A percentile compares a stretch with the other conserved stretches of the same genome.
Conservation (phyloP, 2,113 vertebrate genomes). For the Calonectris borealis region DNA sequence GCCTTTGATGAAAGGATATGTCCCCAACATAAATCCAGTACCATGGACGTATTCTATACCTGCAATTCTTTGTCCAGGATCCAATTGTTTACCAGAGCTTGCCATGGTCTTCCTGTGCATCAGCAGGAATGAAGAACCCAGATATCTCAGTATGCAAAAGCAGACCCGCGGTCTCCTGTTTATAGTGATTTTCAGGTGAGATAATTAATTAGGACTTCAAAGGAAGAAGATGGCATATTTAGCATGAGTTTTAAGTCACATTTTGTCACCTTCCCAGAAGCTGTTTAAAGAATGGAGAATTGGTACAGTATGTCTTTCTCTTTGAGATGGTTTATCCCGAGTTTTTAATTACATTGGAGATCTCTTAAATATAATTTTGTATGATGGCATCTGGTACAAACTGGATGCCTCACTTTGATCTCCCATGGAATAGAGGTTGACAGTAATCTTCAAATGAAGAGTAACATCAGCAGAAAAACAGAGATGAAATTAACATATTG, state of each 20-base stretch:
- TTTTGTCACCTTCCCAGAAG: conserved; percentile 11
- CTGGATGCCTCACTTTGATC: conserved; percentile 44
- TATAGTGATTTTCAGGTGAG: background rate
- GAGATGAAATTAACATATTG: conserved; percentile 44
- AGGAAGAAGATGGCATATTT: background rate
- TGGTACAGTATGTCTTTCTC: background rate
- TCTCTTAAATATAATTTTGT: conserved; percentile 38
- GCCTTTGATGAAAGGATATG: background rate
- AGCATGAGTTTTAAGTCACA: background rate
- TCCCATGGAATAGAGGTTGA: conserved; percentile 17
- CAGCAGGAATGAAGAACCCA: background rate
- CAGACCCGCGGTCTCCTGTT: background rate
- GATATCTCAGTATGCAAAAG: background rate
- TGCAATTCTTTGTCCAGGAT: background rate
- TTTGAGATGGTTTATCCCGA: background rate
- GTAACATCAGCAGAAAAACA: conserved; percentile 60
- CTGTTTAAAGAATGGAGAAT: background rate
- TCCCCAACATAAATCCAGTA: background rate
- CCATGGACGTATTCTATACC: fast-evolving
- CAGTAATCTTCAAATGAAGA: conserved; percentile 54
- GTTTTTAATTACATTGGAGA: conserved; percentile 37
- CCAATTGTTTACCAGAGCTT: background rate
- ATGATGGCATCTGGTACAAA: conserved; percentile 40
- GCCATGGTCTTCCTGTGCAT: background rate
- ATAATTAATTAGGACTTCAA: conserved; percentile 26